Base-by-base conservation (phyloP, 2,797 vertebrate genomes). In the Amblyraja radiata region DNA sequence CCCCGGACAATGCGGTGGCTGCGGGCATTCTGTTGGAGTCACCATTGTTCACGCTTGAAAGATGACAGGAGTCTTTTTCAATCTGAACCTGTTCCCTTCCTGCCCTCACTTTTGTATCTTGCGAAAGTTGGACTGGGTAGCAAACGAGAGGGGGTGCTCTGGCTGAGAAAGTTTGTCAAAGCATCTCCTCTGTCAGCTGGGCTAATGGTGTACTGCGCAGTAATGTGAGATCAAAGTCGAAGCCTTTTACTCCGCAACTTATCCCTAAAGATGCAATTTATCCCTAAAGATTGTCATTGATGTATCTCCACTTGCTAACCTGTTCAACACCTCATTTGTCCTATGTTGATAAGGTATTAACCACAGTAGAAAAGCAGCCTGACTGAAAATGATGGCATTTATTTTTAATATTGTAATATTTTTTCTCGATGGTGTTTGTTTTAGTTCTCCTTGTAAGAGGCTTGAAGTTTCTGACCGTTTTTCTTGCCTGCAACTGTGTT, bases 401-500 rank as follows among this genome's bases (percentile, higher is more conserved):
- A 68, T 36, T 68, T 32, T 88, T 28, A 88, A 68, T 32, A 88
- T 32, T 68, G n/a, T 88, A 6, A 88, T 32, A n/a, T 68, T 68
- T 88, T 86, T 32, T 61, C n/a, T 68, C 68, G 83, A n/a, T 65
- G 18, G 2, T 11, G 14, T 88, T 68, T 88, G 63, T 68, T 54
- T 36, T 36, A 36, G 28, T 63, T 94, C 94, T 93, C 79, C 93
- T 93, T 21, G 65, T 76, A 93, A 79, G 84, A 71, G 63, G n/a
- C 39, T 90, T 58, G 54, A 63, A 68, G 81, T 76, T 74, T 73
- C 28, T 68, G 32, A 94, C 94, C 94, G 93, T 28, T 61, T 61
- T 96, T 95, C 95, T 94, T 88, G 71, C 93, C 93, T 36, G 81
- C 90, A 83, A 93, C 93, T 93, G 93, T 94, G 90, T 65, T 90